These are phyloP conservation scores for Automeris io DNA, from an alignment of 2,888 invertebrate species.

Conservation along the genomic window DNA sequence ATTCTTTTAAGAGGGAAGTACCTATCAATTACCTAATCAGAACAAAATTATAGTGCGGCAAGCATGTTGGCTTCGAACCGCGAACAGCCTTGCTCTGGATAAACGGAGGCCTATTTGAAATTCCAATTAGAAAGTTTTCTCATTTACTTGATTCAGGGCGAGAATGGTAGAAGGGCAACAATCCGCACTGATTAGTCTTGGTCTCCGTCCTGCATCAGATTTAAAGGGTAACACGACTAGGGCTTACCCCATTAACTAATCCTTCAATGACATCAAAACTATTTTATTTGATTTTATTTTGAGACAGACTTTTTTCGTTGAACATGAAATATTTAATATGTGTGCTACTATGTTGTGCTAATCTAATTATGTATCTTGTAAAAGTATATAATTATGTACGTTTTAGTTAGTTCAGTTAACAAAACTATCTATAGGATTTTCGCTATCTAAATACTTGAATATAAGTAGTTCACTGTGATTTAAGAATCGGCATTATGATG, in stretches of 20 bases:
- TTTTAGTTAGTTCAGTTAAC: too few species aligned
- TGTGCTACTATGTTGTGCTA: too few species aligned
- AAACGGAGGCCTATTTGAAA: constrained; percentile 73
- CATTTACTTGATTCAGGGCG: constrained; percentile 74
- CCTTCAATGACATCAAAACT: constrained; percentile 49
- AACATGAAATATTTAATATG: too few species aligned
- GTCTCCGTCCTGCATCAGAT: constrained; percentile 60
- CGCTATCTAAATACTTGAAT: too few species aligned
- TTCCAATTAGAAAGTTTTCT: constrained; percentile 77
- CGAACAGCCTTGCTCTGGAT: constrained; percentile 64
- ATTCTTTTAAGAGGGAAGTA: background rate
- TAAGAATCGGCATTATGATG: too few species aligned
- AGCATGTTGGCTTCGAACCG: constrained; percentile 52
- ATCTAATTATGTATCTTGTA: too few species aligned
- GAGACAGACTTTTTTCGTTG: too few species aligned
- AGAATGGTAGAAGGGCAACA: constrained; percentile 70
- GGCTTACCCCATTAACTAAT: constrained; percentile 60
- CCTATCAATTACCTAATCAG: constrained; percentile 46
- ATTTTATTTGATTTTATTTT: constrained; percentile 52
- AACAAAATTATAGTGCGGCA: constrained; percentile 46
- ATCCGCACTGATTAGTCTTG: constrained; percentile 70
- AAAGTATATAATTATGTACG: too few species aligned
- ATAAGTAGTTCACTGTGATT: too few species aligned
- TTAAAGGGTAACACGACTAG: constrained; percentile 43
- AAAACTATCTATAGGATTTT: too few species aligned